Evolutionary conservation across 2,888 invertebrate genomes (phyloP), one percentile per base, ranked within the genome.

Genomic region (Fabriciana adippe): DNA sequence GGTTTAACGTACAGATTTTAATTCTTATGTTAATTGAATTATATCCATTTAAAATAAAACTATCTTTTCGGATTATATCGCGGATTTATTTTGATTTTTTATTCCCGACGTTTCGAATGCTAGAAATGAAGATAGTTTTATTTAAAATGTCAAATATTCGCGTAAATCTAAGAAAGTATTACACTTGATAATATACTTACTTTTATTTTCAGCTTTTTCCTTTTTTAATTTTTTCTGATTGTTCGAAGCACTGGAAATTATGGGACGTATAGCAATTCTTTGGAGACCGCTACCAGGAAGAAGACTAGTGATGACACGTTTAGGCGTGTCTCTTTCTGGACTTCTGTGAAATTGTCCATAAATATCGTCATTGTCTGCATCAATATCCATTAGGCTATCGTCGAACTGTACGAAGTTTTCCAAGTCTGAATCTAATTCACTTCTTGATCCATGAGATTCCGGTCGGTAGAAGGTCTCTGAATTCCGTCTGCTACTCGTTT

Each of bases 221-320:
- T 61, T 77, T 70, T 85, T 82, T 41, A 82, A 69, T 72, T 85
- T 86, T 64, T 81, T 87, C 81, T 85, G 84, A 55, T 83, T 81
- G 69, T 87, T 86, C 6, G 83, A 81, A 35, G 82, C 78, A 3
- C 80, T 77, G 1, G 84, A 77, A 6, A 86, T 75, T 54, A 92
- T 80, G 1, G 92, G 90, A 76, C 87, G 84, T 13, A 91, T 77
- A 11, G 84, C 81, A 5, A 92, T 84, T 71, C 83, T 86, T 67
- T 93, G 93, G 35, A 93, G 78, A 5, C 93, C 92, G 74, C 90
- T 92, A 8, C 93, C 93, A 0, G 90, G 91, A 21, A 93, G 74
- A 61, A 93, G 73, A 0, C 89, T 78, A 0, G 93, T 83, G 55
- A 89, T 78, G 1, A 92, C 92, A 74, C 85, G 84, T 70, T 82